Percentiles rank a stretch among this genome's conserved stretches.
Conservation (phyloP, 1,140 invertebrate species). For the Cyclina sinensis region DNA sequence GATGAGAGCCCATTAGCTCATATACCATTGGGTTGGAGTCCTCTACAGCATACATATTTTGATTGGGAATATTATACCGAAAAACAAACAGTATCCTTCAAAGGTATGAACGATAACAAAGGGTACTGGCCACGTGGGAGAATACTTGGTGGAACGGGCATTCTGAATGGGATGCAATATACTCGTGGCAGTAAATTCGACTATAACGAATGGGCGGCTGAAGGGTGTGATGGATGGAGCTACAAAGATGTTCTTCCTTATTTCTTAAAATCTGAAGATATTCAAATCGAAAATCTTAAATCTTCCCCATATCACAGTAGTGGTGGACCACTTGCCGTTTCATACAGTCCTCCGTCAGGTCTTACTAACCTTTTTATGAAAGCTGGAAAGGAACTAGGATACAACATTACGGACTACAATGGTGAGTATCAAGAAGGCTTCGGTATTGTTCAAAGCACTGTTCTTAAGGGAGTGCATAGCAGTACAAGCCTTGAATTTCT, state of each 20-base stretch:
- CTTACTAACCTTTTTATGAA: constrained; percentile 1
- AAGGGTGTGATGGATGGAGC: constrained; percentile 96
- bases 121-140: constrained; percentile 71
- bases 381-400: constrained; percentile 70
- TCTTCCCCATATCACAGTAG: constrained; percentile 49
- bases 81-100: constrained; percentile 89
- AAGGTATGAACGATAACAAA: constrained; percentile 52
- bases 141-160: constrained; percentile 92
- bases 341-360: background rate
- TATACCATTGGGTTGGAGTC: constrained; percentile 68
- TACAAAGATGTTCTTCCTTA: constrained; percentile 95
- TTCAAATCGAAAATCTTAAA: constrained; percentile 59
- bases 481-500: constrained; percentile 45
- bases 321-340: constrained; percentile 35
- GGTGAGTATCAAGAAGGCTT: constrained; percentile 50
- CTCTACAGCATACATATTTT: constrained; percentile 82
- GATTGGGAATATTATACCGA: constrained; percentile 98
- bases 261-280: constrained; percentile 93
- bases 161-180: constrained; percentile 98
- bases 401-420: constrained; percentile 83
- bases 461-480: constrained; percentile 39
- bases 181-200: constrained; percentile 96
- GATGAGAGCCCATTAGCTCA: constrained; percentile 91
- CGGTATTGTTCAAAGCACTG: constrained; percentile 11
- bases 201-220: constrained; percentile 95